Conservation (phyloP, 1,140 invertebrate species). For the Chironomus tepperi region DNA sequence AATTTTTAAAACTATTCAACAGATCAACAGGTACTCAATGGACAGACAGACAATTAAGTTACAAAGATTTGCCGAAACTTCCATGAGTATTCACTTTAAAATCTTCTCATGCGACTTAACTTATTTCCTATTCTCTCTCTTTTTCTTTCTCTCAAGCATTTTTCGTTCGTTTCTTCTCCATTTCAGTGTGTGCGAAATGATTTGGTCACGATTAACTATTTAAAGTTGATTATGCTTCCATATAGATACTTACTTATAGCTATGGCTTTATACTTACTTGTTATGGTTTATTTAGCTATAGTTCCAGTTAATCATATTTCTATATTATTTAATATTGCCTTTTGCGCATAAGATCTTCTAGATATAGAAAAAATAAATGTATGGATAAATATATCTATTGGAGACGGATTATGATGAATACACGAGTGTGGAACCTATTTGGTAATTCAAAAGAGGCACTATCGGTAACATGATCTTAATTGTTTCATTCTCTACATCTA, state of each 20-base stretch:
- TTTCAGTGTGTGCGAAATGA: conserved; percentile 11
- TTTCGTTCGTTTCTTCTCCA: too few relatives aligned
- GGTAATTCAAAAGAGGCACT: not conserved
- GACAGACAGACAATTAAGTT: too few relatives aligned
- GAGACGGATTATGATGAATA: conserved; percentile 7
- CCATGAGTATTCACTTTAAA: too few relatives aligned
- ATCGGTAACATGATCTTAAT: not conserved
- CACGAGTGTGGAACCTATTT: not conserved
- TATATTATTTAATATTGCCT: not conserved
- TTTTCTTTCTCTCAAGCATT: not conserved
- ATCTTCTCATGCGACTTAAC: not conserved
- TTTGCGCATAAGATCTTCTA: too few relatives aligned
- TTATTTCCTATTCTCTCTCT: not conserved
- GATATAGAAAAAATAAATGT: too few relatives aligned
- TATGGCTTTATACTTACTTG: not conserved
- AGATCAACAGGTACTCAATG: too few relatives aligned
- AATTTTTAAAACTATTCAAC: too few relatives aligned
- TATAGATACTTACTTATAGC: conserved; percentile 1
- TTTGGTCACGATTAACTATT: conserved; percentile 21
- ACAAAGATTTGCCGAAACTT: too few relatives aligned
- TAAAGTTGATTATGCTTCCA: conserved; percentile 19
- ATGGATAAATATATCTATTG: not conserved
- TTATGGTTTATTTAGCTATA: conserved; percentile 17
- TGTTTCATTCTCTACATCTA: not conserved
- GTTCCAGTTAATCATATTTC: conserved; percentile 22